Evolutionary conservation across 1,140 invertebrate species (phyloP).

Genomic region (Neodiprion pinetum): DNA sequence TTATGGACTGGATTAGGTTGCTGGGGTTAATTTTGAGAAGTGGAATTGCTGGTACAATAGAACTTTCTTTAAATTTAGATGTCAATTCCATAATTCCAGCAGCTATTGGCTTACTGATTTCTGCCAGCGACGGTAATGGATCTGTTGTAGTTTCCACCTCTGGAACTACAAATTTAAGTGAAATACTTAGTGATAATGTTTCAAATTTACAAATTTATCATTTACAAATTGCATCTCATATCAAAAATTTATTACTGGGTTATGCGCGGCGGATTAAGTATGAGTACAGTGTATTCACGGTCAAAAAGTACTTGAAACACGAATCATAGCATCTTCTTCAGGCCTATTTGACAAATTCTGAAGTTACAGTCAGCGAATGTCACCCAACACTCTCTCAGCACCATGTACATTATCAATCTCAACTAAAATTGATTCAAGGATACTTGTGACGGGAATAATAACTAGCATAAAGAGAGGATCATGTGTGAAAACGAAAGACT

Average conservation of each 20-base stretch:
- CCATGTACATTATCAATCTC: too few species aligned
- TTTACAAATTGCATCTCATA: neutral
- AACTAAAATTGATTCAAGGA: too few species aligned
- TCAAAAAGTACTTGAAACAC: too few species aligned
- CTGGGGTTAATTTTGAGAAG: conserved; percentile 55
- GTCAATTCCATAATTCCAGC: conserved; percentile 52
- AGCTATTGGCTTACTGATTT: conserved; percentile 54
- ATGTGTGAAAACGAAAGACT: too few species aligned
- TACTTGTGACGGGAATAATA: too few species aligned
- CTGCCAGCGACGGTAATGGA: conserved; percentile 44
- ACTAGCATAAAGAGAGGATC: too few species aligned
- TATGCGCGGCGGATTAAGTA: too few species aligned
- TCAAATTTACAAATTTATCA: neutral
- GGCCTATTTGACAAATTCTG: too few species aligned
- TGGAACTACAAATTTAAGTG: conserved; percentile 28
- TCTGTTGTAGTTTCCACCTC: conserved; percentile 36
- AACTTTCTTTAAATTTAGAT: conserved; percentile 54
- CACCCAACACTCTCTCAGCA: too few species aligned
- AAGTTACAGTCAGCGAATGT: too few species aligned
- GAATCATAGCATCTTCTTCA: too few species aligned
- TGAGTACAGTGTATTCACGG: too few species aligned
- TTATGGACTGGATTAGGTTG: conserved; percentile 52
- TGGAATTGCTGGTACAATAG: conserved; percentile 54
- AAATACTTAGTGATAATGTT: neutral
- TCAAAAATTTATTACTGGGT: neutral